Evolutionary conservation across 2,888 invertebrate species (phyloP).

Genomic region (Microctonus hyperodae): DNA sequence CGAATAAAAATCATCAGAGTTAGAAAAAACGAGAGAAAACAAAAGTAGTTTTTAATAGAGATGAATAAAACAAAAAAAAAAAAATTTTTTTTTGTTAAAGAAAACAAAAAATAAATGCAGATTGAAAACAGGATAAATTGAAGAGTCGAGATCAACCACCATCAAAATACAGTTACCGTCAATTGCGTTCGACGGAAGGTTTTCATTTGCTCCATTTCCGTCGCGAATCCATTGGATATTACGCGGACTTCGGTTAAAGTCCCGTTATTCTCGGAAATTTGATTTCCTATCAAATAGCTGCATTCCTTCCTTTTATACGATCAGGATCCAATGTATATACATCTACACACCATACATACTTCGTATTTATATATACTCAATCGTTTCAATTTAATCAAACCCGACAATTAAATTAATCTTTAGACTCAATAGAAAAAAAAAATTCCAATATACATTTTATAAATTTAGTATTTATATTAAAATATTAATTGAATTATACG

Average conservation of each 20-base stretch:
- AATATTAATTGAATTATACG: not conserved
- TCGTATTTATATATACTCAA: too few species aligned
- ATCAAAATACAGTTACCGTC: conserved; percentile 28
- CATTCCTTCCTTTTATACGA: not conserved
- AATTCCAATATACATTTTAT: too few species aligned
- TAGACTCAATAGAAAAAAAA: too few species aligned
- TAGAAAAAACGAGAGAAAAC: not conserved
- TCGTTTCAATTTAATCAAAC: too few species aligned
- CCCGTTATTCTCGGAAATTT: conserved; percentile 25
- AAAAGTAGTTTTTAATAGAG: conserved; percentile 28
- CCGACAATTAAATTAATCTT: too few species aligned
- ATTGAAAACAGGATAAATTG: not conserved
- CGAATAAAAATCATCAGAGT: not conserved
- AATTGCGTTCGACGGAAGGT: conserved; percentile 27
- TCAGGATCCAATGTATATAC: not conserved
- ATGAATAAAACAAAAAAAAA: conserved; percentile 13
- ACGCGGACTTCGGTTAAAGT: conserved; percentile 15
- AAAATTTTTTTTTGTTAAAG: not conserved
- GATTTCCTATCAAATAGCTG: conserved; percentile 20
- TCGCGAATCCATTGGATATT: conserved; percentile 26
- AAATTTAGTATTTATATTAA: not conserved
- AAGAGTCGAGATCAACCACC: not conserved
- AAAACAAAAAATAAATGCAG: not conserved
- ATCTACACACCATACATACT: too few species aligned
- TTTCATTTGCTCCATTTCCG: conserved; percentile 30